Evolutionary conservation across 2,113 vertebrate genomes (phyloP), one percentile per base, ranked within the genome.

Genomic region (Lophura nycthemera): DNA sequence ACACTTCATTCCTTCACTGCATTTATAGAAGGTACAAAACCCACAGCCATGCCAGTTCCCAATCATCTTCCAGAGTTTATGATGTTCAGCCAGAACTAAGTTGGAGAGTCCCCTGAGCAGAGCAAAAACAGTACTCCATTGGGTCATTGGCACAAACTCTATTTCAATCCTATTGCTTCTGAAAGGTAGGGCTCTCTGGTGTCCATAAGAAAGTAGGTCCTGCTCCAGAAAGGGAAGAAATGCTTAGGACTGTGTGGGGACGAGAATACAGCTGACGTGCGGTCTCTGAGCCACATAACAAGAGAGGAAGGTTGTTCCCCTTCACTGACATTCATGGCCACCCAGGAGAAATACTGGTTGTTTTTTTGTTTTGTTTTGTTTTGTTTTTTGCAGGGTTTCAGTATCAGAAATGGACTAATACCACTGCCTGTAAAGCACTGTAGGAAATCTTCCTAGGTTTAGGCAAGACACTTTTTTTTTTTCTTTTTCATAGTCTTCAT

Each of bases 221-320:
- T 0, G 1, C 52, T 71, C 40, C 42, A 19, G 32, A 66, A 40
- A 40, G 82, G 11, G 42, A 22, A 59, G 24, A 24, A 8, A 34
- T 12, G 7, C n/a, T 18, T 9, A 22, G 60, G 19, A 40, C 18
- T 1, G 0, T 4, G 17, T 13, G n/a, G 20, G 43, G 22, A 57
- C 5, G 11, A 29, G 43, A 69, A 65, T 19, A 30, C 9, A 13
- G 25, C 25, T 19, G 25, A 19, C 61, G 29, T 8, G 25, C 11
- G 24, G 61, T 17, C 32, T 36, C 38, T 21, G 25, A 45, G 45
- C 45, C 61, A 60, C 2, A 1, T 5, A 63, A 22, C 15, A 34
- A 47, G 15, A 63, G 22, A 2, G 0, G 40, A 22, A 10, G 8
- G 18, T 18, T 87, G 24, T 57, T n/a, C 15, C 32, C 29, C 40